These are phyloP conservation scores for Anorthoa munda DNA, from an alignment of 2,888 invertebrate species.

Conservation along the genomic window DNA sequence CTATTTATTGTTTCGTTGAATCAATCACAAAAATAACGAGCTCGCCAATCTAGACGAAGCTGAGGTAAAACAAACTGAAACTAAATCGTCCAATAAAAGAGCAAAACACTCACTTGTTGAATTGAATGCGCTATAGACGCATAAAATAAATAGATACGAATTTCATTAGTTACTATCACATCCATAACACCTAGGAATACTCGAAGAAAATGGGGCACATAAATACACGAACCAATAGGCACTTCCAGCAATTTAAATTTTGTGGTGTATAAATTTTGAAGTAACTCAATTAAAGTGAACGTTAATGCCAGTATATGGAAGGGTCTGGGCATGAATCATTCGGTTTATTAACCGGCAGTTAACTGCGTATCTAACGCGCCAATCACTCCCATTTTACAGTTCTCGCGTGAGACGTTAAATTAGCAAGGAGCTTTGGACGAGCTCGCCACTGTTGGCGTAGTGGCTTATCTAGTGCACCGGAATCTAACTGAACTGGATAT, in stretches of 20 bases:
- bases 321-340: constrained; percentile 72
- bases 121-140: constrained; percentile 33
- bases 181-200: constrained; percentile 31
- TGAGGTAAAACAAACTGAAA: constrained; percentile 32
- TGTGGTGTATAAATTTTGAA: constrained; percentile 69
- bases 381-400: constrained; percentile 70
- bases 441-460: constrained; percentile 32
- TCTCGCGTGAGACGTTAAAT: constrained; percentile 70
- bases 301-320: constrained; percentile 59
- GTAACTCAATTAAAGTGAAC: constrained; percentile 73
- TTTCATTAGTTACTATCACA: constrained; percentile 39
- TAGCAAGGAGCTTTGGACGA: constrained; percentile 57
- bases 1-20: constrained; percentile 14
- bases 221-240: constrained; percentile 50
- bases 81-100: constrained; percentile 41
- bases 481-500: constrained; percentile 17
- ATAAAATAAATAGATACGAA: constrained; percentile 53
- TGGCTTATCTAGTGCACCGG: constrained; percentile 29
- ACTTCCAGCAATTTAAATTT: constrained; percentile 62
- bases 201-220: constrained; percentile 48
- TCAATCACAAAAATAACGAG: constrained; percentile 50
- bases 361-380: constrained; percentile 69
- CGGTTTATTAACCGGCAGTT: constrained; percentile 73
- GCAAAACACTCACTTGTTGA: constrained; percentile 25
- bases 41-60: constrained; percentile 28